Evolutionary conservation across 2,113 vertebrate genomes (phyloP), one percentile per base, ranked within the genome.

Genomic region (Galbula dea): DNA sequence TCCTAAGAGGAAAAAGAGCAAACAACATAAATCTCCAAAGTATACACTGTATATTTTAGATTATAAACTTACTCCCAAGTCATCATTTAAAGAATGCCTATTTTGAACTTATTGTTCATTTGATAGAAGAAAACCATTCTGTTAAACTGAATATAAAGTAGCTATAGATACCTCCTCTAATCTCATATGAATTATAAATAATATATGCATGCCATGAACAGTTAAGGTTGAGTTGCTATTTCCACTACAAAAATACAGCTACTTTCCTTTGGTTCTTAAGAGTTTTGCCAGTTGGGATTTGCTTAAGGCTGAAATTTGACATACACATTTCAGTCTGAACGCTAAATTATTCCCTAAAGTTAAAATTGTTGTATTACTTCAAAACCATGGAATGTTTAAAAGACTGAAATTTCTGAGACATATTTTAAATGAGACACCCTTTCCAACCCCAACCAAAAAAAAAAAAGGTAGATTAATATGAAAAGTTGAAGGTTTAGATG

Each of bases 1-100:
- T 93, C 93, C 94, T 87, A 93, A 86, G 57, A 95, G 88, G n/a
- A 96, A 88, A 96, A 96, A 96, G 83, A 86, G 52, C 83, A 92
- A 95, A 94, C 72, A 95, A 95, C 46, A 49, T 95, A 75, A 95
- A 93, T 92, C 78, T 91, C 69, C 78, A 92, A 76, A 15, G 77
- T 41, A 84, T 10, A 83, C 36, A 94, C 17, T 16, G 21, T 13
- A n/a, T 69, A 84, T 72, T 84, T 82, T 46, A 94, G 87, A 57
- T 81, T 86, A 95, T 2, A 21, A 95, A 85, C 21, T 36, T 46
- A 90, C 37, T 83, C 43, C 37, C 66, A 90, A 85, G 39, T 77
- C 39, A 74, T 34, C 11, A 48, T 54, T 73, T 80, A 94, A 93
- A 29, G 46, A 94, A 92, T 9, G 16, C 1, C 2, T 52, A 80